These are phyloP conservation scores for Pristionchus japonicus DNA, from an alignment of 2,888 invertebrate genomes.

Conservation along the genomic window DNA sequence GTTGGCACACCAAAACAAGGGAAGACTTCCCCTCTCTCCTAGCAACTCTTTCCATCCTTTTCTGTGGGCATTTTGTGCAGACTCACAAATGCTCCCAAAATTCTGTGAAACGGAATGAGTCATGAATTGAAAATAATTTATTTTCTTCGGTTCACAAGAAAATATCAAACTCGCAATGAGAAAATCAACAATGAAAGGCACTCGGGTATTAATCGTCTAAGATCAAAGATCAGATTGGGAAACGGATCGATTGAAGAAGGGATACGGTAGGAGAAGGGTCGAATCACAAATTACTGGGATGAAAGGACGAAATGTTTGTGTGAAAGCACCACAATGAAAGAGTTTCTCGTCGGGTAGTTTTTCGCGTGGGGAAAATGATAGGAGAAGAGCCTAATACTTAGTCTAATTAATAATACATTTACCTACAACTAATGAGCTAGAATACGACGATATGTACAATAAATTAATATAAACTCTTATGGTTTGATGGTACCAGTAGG, in stretches of 20 bases:
- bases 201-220: not conserved
- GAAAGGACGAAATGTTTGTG: conserved; percentile 8
- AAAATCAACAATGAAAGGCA: conserved; percentile 32
- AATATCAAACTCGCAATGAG: conserved; percentile 10
- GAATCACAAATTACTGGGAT: not conserved
- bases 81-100: not conserved
- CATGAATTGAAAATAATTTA: not conserved
- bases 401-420: not conserved
- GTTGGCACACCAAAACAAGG: not conserved
- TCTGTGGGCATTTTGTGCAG: not conserved
- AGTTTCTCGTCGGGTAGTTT: conserved; percentile 21
- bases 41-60: not conserved
- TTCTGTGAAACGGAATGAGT: not conserved
- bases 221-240: not conserved
- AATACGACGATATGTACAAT: conserved; percentile 24
- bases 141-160: conserved; percentile 33
- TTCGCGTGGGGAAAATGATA: not conserved
- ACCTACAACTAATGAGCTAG: not conserved
- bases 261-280: conserved; percentile 8
- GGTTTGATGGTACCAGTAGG: not conserved
- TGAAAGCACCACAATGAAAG: conserved; percentile 35
- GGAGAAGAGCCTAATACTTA: not conserved
- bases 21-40: not conserved
- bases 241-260: not conserved
- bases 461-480: conserved; percentile 33